Evolutionary conservation across 1,140 invertebrate genomes (phyloP), one percentile per base, ranked within the genome.

Genomic region (Drosophila kepulauana): DNA sequence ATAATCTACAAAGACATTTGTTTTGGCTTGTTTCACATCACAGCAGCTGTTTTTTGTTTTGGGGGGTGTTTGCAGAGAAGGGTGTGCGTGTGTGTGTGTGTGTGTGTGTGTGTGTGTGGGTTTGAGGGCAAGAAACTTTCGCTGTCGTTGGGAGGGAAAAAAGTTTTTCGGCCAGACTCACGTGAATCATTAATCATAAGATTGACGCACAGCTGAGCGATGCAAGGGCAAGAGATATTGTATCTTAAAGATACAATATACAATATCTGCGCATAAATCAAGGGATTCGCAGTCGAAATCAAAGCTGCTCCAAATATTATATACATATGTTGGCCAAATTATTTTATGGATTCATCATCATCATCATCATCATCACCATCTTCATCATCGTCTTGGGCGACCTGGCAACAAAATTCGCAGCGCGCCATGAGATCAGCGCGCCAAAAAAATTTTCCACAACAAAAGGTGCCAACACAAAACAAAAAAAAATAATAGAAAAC

Each of bases 361-460:
- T 5, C 20, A 16, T 15, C 10, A 30, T 13, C 6, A 52, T 5
- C 20, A 16, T 15, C 10, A 30, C 7, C 6, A 52, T 54, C 30
- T 6, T 33, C 7, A 38, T 8, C 35, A 38, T 38, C 35, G 3
- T 38, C 6, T 20, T 48, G 46, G 41, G 16, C 71, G 51, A 75
- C 72, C 66, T 75, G 59, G 72, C 72, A 75, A 75, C 72, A 75
- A 70, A 11, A 5, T 65, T 30, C 16, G 25, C 25, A 5, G 45
- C 28, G 33, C 41, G 67, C 5, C 64, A 73, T 51, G 65, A 75
- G 79, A 80, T 80, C 78, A 65, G 59, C 54, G 73, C 35, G 79
- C 63, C 73, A 79, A 73, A 75, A 78, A 78, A 84, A 80, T 78
- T 85, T 84, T 84, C 81, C 81, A 63, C 72, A 75, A 75, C 58